Conservation (phyloP, 2,888 invertebrate genomes). For the Leptothorax acervorum region DNA sequence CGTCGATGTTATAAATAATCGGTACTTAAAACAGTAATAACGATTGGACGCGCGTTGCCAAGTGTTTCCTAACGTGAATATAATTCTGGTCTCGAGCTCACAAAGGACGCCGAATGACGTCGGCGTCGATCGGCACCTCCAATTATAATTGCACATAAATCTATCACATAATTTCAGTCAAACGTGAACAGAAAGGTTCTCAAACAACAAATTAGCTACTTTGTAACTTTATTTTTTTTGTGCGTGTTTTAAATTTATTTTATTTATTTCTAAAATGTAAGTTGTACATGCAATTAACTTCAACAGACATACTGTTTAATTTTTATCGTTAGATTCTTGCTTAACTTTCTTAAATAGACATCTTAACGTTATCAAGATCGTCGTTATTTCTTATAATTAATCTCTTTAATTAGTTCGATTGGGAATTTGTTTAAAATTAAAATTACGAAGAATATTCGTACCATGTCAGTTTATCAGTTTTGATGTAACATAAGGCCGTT, state of each 20-base stretch:
- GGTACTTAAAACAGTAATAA: constrained; percentile 68
- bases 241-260: background rate
- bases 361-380: background rate
- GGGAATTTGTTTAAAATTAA: constrained; percentile 7
- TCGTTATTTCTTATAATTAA: background rate
- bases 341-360: background rate
- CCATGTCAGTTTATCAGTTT: background rate
- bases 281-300: background rate
- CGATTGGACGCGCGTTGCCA: constrained; percentile 70
- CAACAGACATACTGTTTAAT: background rate
- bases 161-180: constrained; percentile 24
- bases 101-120: constrained; percentile 28
- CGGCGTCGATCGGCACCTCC: constrained; percentile 25
- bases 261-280: background rate
- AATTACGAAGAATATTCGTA: background rate
- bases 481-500: background rate
- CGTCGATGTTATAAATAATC: constrained; percentile 75
- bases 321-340: background rate
- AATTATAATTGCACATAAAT: constrained; percentile 69
- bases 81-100: constrained; percentile 56
- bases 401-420: background rate
- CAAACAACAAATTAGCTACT: background rate
- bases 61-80: constrained; percentile 75
- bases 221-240: background rate
- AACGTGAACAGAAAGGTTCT: background rate